Evolutionary conservation across 2,113 vertebrate genomes (phyloP), one percentile per base, ranked within the genome.

Genomic region (Pogonocichla stellata): DNA sequence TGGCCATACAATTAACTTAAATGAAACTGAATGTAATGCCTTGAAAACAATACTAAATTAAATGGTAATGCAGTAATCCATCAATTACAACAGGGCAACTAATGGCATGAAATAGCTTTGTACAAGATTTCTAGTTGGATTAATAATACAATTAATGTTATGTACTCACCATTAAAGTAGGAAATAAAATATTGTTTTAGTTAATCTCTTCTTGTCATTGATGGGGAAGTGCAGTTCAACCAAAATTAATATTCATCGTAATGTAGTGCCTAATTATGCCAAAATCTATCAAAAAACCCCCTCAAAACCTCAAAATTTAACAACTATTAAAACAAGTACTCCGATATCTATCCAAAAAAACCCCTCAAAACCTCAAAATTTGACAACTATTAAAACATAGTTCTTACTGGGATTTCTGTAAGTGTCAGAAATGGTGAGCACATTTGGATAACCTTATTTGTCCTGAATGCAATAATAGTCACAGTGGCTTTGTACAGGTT

Each of bases 41-140:
- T 97, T 96, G 97, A 97, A 98, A 98, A 98, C 94, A 98, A 98
- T 98, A 97, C 89, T 95, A 97, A 98, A 98, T 98, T 97, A 98
- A 98, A 98, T 95, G 92, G 87, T 97, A 98, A 98, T 97, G 95
- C 87, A 95, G 81, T 97, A 97, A 98, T 98, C 97, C 96, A 97
- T 98, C 97, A 98, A 95, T 98, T 98, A 97, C 91, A 95, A 50
- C 24, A 2, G 62, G 65, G 61, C 88, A 96, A 93, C 94, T 96
- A 97, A 97, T 97, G 94, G 91, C 77, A 96, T 91, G 93, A 97
- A 98, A 98, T 97, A 94, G 93, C 89, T 98, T 96, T 97, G 83
- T 90, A 97, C 89, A 88, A 96, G 97, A 97, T 97, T 97, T 97
- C 96, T 96, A 95, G 90, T 96, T 98, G 93, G 77, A 97, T 97